These are phyloP conservation scores for Solenopsis invicta DNA, from an alignment of 1,140 invertebrate species.

Conservation along the genomic window DNA sequence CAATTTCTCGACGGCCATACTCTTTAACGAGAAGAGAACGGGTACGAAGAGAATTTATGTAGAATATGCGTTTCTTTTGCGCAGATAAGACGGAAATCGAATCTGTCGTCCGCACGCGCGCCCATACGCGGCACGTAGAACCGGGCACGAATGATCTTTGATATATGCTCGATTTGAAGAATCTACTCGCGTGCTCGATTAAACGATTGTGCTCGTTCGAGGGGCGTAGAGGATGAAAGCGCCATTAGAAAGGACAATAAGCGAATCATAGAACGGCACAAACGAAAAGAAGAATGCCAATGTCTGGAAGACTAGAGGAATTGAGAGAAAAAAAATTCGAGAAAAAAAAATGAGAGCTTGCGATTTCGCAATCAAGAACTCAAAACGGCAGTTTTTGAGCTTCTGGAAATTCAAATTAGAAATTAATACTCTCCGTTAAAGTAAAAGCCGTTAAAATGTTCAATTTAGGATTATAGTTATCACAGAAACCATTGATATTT, in stretches of 20 bases:
- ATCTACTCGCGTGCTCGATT: conserved; percentile 66
- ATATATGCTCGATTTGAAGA: conserved; percentile 57
- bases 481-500: not conserved
- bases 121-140: conserved; percentile 4
- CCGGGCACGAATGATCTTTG: conserved; percentile 36
- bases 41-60: not conserved
- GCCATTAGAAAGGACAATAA: conserved; percentile 63
- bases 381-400: not conserved
- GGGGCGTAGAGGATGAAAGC: conserved; percentile 39
- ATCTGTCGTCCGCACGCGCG: conserved; percentile 67
- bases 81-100: conserved; percentile 65
- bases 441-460: not conserved
- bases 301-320: conserved; percentile 11
- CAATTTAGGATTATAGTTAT: not conserved
- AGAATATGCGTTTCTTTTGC: conserved; percentile 28
- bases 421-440: not conserved
- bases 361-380: not conserved
- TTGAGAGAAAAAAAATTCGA: not conserved
- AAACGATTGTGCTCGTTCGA: conserved; percentile 46
- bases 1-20: not conserved
- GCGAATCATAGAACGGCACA: conserved; percentile 50
- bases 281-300: conserved; percentile 4
- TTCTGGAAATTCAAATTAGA: not conserved
- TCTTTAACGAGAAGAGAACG: not conserved
- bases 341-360: not conserved